phyloP scores from a whole-genome alignment of 2,888 invertebrate species.

The Spilarctia lutea region DNA sequence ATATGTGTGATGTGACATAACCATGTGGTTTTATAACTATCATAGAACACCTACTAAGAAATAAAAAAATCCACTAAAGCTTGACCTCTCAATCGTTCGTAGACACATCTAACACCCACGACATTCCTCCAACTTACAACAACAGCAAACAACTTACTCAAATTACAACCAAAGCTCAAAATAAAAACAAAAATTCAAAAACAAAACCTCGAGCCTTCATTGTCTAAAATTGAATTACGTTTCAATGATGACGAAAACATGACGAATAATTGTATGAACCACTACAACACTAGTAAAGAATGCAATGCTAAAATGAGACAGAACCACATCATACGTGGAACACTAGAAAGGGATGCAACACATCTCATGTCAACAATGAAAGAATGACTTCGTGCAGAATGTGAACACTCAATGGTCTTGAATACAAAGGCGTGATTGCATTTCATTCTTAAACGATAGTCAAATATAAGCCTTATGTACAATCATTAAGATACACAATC shows the following conservation, averaged over 20 bases:
- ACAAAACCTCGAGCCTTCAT: slow-evolving; percentile 38
- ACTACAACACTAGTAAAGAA: slow-evolving; percentile 50
- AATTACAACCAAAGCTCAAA: slow-evolving; percentile 48
- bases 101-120: slow-evolving; percentile 40
- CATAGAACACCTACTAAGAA: not conserved
- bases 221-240: slow-evolving; percentile 52
- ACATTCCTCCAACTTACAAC: slow-evolving; percentile 48
- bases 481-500: slow-evolving; percentile 29
- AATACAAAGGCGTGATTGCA: slow-evolving; percentile 56
- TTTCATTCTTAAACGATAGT: slow-evolving; percentile 26
- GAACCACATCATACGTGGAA: slow-evolving; percentile 22
- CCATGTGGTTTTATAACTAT: not conserved
- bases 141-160: slow-evolving; percentile 48
- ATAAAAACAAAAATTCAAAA: slow-evolving; percentile 49
- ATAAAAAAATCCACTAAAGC: not conserved
- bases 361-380: slow-evolving; percentile 75
- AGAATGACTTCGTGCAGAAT: slow-evolving; percentile 74
- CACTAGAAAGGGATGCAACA: slow-evolving; percentile 49
- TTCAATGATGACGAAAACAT: slow-evolving; percentile 58
- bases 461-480: slow-evolving; percentile 34
- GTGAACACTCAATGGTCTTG: slow-evolving; percentile 75
- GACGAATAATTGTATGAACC: slow-evolving; percentile 48
- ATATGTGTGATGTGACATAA: not conserved
- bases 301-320: slow-evolving; percentile 46
- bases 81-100: not conserved